phyloP scores from a whole-genome alignment of 2,888 invertebrate species.

The Argyresthia goedartella region DNA sequence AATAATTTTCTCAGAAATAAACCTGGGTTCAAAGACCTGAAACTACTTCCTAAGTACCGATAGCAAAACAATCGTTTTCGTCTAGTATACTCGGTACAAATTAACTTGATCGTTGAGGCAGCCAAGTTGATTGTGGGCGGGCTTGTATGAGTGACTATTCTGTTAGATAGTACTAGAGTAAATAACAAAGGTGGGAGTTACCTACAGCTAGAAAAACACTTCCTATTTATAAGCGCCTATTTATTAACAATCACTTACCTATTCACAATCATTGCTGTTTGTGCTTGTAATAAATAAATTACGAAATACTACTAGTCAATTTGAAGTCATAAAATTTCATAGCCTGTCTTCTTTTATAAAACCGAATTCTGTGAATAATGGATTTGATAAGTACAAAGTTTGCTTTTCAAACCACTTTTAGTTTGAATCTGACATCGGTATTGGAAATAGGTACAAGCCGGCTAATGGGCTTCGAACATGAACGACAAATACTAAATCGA shows the following conservation, averaged over 20 bases:
- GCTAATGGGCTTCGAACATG: conserved; percentile 1
- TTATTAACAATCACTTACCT: no score
- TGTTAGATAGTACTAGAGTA: not conserved
- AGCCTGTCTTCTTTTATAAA: not conserved
- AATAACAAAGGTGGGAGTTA: not conserved
- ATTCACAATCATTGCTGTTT: no score
- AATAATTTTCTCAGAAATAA: conserved; percentile 4
- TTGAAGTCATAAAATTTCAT: no score
- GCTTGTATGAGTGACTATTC: not conserved
- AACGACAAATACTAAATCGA: not conserved
- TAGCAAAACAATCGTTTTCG: conserved; percentile 4
- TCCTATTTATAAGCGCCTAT: not conserved
- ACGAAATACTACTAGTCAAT: no score
- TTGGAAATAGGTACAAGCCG: not conserved
- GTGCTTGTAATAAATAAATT: no score
- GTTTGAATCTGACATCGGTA: conserved; percentile 1
- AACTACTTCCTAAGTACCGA: conserved; percentile 3
- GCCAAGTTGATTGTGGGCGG: not conserved
- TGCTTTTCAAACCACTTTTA: conserved; percentile 1
- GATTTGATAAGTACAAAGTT: not conserved
- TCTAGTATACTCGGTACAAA: not conserved
- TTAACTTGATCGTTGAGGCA: not conserved
- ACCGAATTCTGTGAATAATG: not conserved
- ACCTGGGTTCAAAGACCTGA: not conserved
- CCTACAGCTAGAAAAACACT: not conserved